These are phyloP conservation scores for Dastarcus helophoroides DNA, from an alignment of 2,888 invertebrate genomes.

Conservation along the genomic window DNA sequence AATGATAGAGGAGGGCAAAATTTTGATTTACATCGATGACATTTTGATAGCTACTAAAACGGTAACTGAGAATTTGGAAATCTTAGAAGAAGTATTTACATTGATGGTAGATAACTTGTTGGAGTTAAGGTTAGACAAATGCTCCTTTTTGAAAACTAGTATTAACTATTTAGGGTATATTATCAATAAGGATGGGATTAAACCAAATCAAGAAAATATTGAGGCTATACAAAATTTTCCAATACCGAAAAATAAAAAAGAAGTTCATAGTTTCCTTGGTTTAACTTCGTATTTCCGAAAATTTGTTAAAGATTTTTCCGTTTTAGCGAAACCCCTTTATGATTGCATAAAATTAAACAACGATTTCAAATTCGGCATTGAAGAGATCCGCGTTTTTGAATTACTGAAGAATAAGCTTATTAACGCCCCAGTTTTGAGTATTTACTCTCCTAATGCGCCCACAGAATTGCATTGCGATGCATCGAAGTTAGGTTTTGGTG, in stretches of 20 bases:
- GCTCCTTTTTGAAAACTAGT: conserved; percentile 14
- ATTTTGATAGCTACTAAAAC: conserved; percentile 10
- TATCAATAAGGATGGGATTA: conserved; percentile 15
- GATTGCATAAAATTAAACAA: conserved; percentile 17
- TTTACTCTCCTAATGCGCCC: conserved; percentile 22
- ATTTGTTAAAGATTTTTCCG: conserved; percentile 19
- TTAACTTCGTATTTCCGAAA: conserved; percentile 22
- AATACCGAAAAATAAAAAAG: conserved; percentile 14
- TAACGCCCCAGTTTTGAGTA: conserved; percentile 19
- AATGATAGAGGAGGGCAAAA: conserved; percentile 5
- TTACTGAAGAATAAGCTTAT: conserved; percentile 16
- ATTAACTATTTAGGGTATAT: conserved; percentile 20
- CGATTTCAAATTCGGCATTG: conserved; percentile 17
- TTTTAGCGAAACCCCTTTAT: conserved; percentile 18
- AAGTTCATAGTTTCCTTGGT: conserved; percentile 21
- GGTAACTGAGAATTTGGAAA: conserved; percentile 8
- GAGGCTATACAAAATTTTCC: conserved; percentile 16
- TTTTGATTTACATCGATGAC: conserved; percentile 12
- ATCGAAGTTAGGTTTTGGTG: conserved; percentile 22
- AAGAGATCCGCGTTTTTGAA: conserved; percentile 17
- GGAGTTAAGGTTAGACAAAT: conserved; percentile 15
- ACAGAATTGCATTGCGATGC: conserved; percentile 30
- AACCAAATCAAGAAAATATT: conserved; percentile 11
- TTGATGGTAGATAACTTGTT: conserved; percentile 4
- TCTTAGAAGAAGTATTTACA: conserved; percentile 8